Base-by-base conservation (phyloP, 2,797 vertebrate species). In the Emys orbicularis region DNA sequence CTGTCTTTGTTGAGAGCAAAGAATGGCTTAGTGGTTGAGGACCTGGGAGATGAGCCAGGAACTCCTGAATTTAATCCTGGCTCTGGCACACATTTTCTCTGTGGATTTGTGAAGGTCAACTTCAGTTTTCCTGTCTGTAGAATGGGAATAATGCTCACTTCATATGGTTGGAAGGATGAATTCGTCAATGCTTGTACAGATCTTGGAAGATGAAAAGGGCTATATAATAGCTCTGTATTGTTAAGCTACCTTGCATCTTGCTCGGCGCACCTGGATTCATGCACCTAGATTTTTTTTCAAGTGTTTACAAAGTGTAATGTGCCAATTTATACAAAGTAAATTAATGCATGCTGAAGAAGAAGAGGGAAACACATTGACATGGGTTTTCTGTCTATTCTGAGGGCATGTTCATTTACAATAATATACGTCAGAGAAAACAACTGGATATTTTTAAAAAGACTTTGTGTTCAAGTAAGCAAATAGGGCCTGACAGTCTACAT, bases 331-430 rank as follows among this genome's bases (percentile, higher is more conserved):
- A 47, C 13, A 44, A 54, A 6, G 86, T 8, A 94, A 90, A 90
- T 92, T 88, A 86, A 47, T 74, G 56, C 50, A 49, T 47, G 11
- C n/a, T 37, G n/a, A 72, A 41, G n/a, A 56, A 25, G 37, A 65
- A 81, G 79, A 83, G 74, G 79, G 44, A 85, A 95, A 72, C 34
- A 80, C 7, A 27, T 87, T 31, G 56, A 21, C 80, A 57, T 83
- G 90, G 88, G 72, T 92, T 94, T 92, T 59, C 29, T 15, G 84
- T 34, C 56, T 85, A 6, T 81, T 84, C 27, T 79, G 90, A 49
- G 25, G 68, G 13, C 12, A 0, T 19, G 49, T 89, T 93, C 81
- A 5, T 91, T 83, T 88, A 29, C 7, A 84, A 6, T 72, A 50
- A 77, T 77, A 89, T 11, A 44, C 2, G 44, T n/a, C 3, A 81